Percentiles rank a stretch among this genome's conserved stretches.
phyloP scores from a whole-genome alignment of 2,888 invertebrate species.

The Euplagia quadripunctaria region DNA sequence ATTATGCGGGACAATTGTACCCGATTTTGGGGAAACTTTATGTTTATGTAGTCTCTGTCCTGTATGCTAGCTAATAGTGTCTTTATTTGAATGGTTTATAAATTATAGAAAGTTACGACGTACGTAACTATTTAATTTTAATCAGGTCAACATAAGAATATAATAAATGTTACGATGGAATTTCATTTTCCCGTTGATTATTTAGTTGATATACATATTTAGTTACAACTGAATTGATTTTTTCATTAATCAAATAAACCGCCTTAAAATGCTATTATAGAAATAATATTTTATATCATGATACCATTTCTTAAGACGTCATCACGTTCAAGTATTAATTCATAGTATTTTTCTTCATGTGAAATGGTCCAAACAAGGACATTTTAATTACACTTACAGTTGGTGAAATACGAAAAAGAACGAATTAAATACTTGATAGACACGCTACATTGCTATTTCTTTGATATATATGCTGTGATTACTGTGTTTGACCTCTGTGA shows the following conservation, averaged over 20 bases:
- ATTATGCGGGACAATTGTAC: slow-evolving; percentile 72
- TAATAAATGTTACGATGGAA: not conserved
- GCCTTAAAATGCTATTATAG: too few relatives aligned
- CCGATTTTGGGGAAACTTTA: slow-evolving; percentile 80
- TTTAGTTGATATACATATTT: not conserved
- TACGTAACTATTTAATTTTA: not conserved
- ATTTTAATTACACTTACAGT: slow-evolving; percentile 35
- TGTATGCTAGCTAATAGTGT: slow-evolving; percentile 75
- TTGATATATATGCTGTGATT: slow-evolving; percentile 53
- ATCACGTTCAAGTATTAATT: too few relatives aligned
- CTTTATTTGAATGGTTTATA: not conserved
- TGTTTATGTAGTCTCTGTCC: slow-evolving; percentile 65
- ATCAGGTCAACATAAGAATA: not conserved
- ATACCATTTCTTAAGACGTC: too few relatives aligned
- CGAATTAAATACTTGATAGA: slow-evolving; percentile 37
- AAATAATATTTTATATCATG: too few relatives aligned
- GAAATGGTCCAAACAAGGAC: slow-evolving; percentile 11
- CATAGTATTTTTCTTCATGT: slow-evolving; percentile 8
- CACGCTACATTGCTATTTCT: slow-evolving; percentile 50
- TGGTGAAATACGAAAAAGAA: slow-evolving; percentile 25
- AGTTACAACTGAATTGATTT: too few relatives aligned
- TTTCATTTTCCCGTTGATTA: not conserved
- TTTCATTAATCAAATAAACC: too few relatives aligned
- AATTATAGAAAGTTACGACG: not conserved
- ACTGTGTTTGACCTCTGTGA: slow-evolving; percentile 44